Conservation (phyloP, 2,888 invertebrate genomes). For the Parnassius orleans region DNA sequence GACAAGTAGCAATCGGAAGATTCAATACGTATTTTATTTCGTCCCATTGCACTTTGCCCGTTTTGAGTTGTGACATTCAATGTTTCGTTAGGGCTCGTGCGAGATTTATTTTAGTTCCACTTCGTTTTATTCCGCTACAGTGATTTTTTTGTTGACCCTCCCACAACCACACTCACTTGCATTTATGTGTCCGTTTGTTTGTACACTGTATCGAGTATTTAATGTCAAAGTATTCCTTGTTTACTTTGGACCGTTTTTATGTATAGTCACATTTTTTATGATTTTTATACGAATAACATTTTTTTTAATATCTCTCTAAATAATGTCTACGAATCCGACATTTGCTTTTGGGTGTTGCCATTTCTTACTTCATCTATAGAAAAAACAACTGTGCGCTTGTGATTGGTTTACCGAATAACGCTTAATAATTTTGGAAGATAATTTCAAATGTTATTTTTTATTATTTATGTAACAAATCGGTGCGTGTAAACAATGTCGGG, state of each 20-base stretch:
- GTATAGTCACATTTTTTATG: conserved; percentile 12
- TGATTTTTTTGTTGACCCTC: conserved; percentile 48
- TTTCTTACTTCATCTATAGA: conserved; percentile 46
- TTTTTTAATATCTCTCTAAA: conserved; percentile 31
- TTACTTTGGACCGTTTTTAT: conserved; percentile 5
- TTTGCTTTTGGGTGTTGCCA: conserved; percentile 75
- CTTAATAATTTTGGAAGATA: conserved; percentile 51
- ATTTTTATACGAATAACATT: conserved; percentile 33
- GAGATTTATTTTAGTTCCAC: conserved; percentile 17
- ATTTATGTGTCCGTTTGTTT: conserved; percentile 63
- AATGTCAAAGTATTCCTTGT: conserved; percentile 25
- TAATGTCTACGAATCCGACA: conserved; percentile 67
- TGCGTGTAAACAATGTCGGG: conserved; percentile 66
- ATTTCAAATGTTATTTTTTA: conserved; percentile 25
- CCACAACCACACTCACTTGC: conserved; percentile 79
- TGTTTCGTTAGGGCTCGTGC: conserved; percentile 28
- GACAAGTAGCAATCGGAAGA: neutral
- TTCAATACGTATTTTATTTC: neutral
- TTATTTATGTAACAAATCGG: conserved; percentile 28
- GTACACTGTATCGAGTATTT: conserved; percentile 31
- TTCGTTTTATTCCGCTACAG: conserved; percentile 62
- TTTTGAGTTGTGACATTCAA: conserved; percentile 30
- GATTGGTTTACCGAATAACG: conserved; percentile 77
- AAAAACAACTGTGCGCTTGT: conserved; percentile 61
- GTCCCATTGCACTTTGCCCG: conserved; percentile 2